Base-by-base conservation (phyloP, 2,797 vertebrate genomes). In the Tympanoctomys barrerae region DNA sequence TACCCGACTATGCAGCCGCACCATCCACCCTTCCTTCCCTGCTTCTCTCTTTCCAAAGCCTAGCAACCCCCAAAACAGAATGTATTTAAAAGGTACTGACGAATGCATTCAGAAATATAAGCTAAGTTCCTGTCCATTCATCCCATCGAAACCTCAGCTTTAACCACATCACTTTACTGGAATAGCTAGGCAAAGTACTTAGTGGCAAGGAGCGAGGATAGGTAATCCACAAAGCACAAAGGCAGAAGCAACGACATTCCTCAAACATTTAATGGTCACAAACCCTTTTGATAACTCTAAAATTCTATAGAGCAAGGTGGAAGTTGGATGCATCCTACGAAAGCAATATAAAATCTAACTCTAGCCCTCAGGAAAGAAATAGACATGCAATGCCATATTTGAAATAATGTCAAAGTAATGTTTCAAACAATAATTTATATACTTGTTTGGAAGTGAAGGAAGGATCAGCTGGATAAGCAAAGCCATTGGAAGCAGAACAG, bases 311-410 rank as follows among this genome's bases (percentile, higher is more conserved):
- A 31, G 8, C 19, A 28, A 89, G 46, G 81, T 71, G 92, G 95
- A 83, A 61, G 68, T 42, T 90, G 57, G 77, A 57, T 28, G 26
- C 14, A 21, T 78, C 61, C 46, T 14, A 52, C 7, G 78, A 87
- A 81, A 96, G 57, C 49, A 64, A 83, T 7, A n/a, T 33, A n/a
- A 95, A 80, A 64, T 52, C 31, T 7, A 77, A 77, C 49, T 46
- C 88, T 86, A 62, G 79, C 59, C 68, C 88, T 62, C 54, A 26
- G 87, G 93, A 91, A 93, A 78, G 28, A 61, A 83, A 95, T 22
- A 85, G 0, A 80, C 10, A 66, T 5, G 46, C 49, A 39, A 54
- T 12, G 62, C 16, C 75, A 7, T 89, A 95, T 94, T 62, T 28
- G 0, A 89, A 94, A 87, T 39, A 80, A 62, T n/a, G 52, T 89